A percentile compares a stretch with the other conserved stretches of the same genome.
Evolutionary conservation across 2,888 invertebrate genomes (phyloP).

Genomic region (Megaustenia siamemsis): DNA sequence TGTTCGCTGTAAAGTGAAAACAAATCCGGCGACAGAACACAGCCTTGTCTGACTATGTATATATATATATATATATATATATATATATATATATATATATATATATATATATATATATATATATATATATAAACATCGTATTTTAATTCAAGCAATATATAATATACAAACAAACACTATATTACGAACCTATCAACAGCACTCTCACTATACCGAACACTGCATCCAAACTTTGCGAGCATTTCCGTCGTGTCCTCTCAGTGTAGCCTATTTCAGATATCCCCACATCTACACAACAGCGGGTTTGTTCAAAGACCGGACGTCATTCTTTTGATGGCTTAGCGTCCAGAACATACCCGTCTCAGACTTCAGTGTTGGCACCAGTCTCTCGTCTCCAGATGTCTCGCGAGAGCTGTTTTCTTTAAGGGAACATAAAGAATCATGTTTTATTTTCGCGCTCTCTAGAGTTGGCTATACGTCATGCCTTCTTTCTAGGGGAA

Average conservation of each 20-base stretch:
- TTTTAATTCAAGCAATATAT: neutral
- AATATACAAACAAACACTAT: neutral
- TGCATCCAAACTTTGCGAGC: neutral
- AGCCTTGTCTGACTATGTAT: too few species aligned
- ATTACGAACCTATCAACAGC: neutral
- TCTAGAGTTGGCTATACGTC: neutral
- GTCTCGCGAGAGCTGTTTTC: constrained; percentile 3
- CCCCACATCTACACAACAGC: constrained; percentile 15
- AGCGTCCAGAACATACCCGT: neutral
- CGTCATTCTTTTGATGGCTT: neutral
- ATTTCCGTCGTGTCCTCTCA: neutral
- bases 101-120: constrained; percentile 1
- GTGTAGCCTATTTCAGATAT: neutral
- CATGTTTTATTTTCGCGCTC: neutral
- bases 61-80: too few species aligned
- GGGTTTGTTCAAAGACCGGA: neutral
- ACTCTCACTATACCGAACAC: neutral
- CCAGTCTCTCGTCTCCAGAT: neutral
- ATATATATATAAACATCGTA: neutral
- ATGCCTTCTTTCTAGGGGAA: neutral
- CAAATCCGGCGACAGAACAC: too few species aligned
- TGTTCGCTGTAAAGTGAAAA: too few species aligned
- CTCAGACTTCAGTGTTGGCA: neutral
- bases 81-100: neutral
- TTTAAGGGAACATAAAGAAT: neutral